phyloP scores from a whole-genome alignment of 2,113 vertebrate species.

The Saccopteryx leptura region DNA sequence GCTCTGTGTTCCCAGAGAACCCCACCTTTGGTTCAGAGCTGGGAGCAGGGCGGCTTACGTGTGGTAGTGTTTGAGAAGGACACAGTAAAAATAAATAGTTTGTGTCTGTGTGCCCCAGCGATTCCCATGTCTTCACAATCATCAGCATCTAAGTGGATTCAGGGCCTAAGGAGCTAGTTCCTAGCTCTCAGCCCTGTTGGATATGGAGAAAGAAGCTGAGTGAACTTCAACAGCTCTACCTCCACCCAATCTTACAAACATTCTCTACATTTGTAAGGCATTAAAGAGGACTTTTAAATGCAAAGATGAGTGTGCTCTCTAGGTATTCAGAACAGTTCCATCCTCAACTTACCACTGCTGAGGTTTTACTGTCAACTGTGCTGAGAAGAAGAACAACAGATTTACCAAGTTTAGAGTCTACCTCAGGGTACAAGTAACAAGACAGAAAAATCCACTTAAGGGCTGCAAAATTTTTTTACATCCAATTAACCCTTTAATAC shows the following conservation, averaged over 20 bases:
- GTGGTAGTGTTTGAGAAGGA: not conserved
- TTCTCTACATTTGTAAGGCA: not conserved
- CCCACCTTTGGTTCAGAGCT: not conserved
- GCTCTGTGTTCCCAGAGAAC: not conserved
- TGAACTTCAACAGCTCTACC: not conserved
- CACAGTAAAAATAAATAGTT: not conserved
- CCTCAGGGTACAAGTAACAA: not conserved
- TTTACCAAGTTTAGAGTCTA: constrained; percentile 22
- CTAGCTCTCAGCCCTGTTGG: not conserved
- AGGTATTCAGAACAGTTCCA: not conserved
- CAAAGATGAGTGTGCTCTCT: not conserved
- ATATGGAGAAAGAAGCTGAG: not conserved
- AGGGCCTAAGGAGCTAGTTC: not conserved
- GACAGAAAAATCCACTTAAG: not conserved
- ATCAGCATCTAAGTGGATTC: not conserved
- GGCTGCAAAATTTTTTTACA: not conserved
- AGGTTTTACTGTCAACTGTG: constrained; percentile 21
- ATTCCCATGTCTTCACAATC: not conserved
- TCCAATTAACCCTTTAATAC: not conserved
- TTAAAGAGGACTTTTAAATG: not conserved
- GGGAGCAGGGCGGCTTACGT: not conserved
- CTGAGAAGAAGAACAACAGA: not conserved
- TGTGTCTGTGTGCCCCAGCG: not conserved
- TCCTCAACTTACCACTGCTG: not conserved
- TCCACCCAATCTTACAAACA: not conserved